Percentiles rank a stretch among this genome's conserved stretches.
These are phyloP conservation scores for Cavia porcellus DNA, from an alignment of 2,113 vertebrate species.

Conservation along the genomic window DNA sequence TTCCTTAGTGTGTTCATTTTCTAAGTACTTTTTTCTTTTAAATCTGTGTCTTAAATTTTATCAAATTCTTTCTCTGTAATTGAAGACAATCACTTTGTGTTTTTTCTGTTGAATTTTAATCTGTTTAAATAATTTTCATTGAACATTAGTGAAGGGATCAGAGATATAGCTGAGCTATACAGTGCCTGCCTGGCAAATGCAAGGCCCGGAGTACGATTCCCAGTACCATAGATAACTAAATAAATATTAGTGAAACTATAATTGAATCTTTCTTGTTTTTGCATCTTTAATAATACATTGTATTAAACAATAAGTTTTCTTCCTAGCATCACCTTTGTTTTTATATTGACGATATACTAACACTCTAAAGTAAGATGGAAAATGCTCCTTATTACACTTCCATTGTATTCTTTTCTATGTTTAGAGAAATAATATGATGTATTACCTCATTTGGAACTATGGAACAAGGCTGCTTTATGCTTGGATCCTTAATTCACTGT, in stretches of 20 bases:
- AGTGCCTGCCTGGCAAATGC: too few relatives aligned
- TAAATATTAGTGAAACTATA: background rate
- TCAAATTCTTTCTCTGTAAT: background rate
- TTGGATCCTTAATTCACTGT: background rate
- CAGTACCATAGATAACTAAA: too few relatives aligned
- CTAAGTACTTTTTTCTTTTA: conserved; percentile 29
- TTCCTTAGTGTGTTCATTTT: background rate
- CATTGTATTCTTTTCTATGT: background rate
- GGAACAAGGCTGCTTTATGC: background rate
- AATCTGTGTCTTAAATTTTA: conserved; percentile 24
- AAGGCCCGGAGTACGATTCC: too few relatives aligned
- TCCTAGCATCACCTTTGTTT: background rate
- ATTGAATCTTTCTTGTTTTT: background rate
- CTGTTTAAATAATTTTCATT: conserved; percentile 10
- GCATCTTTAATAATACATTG: background rate
- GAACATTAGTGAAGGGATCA: background rate
- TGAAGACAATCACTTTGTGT: background rate
- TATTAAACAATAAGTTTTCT: conserved; percentile 22
- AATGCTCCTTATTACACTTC: background rate
- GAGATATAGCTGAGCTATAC: too few relatives aligned
- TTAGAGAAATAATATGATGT: background rate
- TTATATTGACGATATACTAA: background rate
- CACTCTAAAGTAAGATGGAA: background rate
- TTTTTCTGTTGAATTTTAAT: conserved; percentile 22
- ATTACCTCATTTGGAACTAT: background rate